These are phyloP conservation scores for Myrmecophaga tridactyla DNA, from an alignment of 2,113 vertebrate species.

Conservation along the genomic window DNA sequence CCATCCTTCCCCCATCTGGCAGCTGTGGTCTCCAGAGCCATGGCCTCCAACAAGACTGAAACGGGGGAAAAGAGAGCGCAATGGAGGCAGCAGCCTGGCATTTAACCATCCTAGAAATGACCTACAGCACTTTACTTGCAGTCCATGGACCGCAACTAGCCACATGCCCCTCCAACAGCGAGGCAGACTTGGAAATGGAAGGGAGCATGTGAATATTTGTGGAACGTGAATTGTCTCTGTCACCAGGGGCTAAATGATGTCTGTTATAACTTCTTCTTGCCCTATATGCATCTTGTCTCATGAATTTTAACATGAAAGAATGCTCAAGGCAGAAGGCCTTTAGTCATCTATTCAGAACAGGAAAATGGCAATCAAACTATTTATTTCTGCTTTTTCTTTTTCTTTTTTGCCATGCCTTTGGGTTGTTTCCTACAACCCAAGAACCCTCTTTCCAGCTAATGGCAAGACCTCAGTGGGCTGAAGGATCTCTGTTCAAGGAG, in stretches of 20 bases:
- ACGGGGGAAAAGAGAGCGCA: neutral
- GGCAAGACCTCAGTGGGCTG: neutral
- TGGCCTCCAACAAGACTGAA: neutral
- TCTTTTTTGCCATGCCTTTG: neutral
- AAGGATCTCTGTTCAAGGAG: neutral
- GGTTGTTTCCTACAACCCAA: neutral
- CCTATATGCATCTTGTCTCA: neutral
- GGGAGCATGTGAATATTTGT: neutral
- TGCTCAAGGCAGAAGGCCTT: neutral
- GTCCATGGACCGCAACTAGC: neutral
- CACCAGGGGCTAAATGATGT: neutral
- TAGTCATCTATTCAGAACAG: neutral
- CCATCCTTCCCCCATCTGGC: neutral
- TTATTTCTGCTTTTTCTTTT: neutral
- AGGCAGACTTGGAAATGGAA: neutral
- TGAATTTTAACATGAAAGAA: neutral
- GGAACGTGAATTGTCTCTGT: neutral
- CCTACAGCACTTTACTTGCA: neutral
- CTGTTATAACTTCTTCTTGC: neutral
- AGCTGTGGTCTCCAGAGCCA: neutral
- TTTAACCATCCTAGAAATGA: neutral
- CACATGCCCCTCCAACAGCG: neutral
- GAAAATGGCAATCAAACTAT: neutral
- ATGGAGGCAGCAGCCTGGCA: neutral
- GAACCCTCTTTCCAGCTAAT: neutral